These are phyloP conservation scores for Enhydra lutris DNA, from an alignment of 2,113 vertebrate species.

Conservation along the genomic window DNA sequence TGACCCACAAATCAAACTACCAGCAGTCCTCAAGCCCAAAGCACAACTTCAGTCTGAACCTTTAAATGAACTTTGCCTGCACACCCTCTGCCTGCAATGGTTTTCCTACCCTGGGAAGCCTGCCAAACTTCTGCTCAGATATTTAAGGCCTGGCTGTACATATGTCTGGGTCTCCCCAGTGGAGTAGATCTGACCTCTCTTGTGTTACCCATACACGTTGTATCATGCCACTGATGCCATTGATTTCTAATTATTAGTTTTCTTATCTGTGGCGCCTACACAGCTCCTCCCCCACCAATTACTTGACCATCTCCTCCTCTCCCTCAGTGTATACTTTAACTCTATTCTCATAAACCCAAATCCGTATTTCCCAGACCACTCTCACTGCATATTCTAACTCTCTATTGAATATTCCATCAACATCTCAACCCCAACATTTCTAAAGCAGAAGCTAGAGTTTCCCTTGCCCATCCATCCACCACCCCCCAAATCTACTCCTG, in stretches of 20 bases:
- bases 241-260: neutral
- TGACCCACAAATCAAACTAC: neutral
- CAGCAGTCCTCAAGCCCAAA: neutral
- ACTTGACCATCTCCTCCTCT: neutral
- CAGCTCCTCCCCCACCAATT: neutral
- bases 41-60: neutral
- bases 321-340: neutral
- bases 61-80: neutral
- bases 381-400: neutral
- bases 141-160: neutral
- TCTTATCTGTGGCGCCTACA: neutral
- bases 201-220: rapidly evolving
- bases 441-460: neutral
- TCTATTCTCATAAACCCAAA: neutral
- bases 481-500: neutral
- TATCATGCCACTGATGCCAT: rapidly evolving
- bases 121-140: neutral
- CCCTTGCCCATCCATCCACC: neutral
- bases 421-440: neutral
- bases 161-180: neutral
- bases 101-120: neutral
- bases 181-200: neutral
- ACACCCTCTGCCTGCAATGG: neutral
- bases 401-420: no score
- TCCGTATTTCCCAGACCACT: neutral